Evolutionary conservation across 1,140 invertebrate species (phyloP), one percentile per base, ranked within the genome.

Genomic region (Delia radicum): DNA sequence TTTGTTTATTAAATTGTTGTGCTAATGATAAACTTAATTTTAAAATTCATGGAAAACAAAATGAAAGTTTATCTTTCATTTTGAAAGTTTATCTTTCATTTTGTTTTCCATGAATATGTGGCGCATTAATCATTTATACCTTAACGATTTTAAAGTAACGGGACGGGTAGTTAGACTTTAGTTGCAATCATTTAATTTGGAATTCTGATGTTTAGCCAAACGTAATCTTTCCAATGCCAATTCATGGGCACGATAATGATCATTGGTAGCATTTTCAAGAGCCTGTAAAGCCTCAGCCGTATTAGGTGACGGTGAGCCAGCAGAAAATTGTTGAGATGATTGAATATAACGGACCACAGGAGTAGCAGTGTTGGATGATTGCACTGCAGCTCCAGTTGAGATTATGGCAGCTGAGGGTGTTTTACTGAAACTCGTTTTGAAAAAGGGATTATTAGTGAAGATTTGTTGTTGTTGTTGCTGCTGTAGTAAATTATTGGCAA

Each of bases 241-340:
- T 72, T 85, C 83, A 26, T 85, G 83, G 6, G 83, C 83, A 1
- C 76, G 80, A 27, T 83, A 83, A 75, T 85, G 83, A 15, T 85
- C 82, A 31, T 78, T 76, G 2, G 78, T 81, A 10, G 83, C 83
- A 76, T 79, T 69, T 42, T 85, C 82, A 73, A 82, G 37, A 48
- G 80, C 82, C 55, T 74, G 78, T 63, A 77, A 28, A 8, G 26
- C 75, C 1, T 21, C 10, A 3, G 67, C 71, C 28, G 29, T 48
- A 27, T 61, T 48, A 42, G 67, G 29, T 13, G 28, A 29, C 21
- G 33, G 37, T 31, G 27, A 8, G 10, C 65, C 24, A 55, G 33
- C 33, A 65, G 75, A 8, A 13, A 65, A 71, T 13, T 33, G 28
- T 7, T 71, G 29, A 13, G 63, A 26, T 10, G 28, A 72, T 21